phyloP scores from a whole-genome alignment of 2,888 invertebrate genomes.

The Idaea straminata region DNA sequence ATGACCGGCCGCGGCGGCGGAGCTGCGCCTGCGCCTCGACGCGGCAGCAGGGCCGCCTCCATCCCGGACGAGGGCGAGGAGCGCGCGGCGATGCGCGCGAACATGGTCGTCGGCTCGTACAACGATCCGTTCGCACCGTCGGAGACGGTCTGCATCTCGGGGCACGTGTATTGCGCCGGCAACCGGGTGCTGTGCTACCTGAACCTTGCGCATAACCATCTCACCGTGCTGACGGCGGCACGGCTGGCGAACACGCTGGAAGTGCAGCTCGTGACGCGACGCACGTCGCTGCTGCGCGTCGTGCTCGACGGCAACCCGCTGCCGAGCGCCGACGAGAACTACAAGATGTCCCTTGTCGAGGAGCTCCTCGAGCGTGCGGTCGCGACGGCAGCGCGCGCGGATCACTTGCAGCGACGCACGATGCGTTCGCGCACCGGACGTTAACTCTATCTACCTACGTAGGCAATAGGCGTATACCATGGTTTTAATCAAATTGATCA shows the following conservation, averaged over 20 bases:
- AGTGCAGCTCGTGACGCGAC: slow-evolving; percentile 21
- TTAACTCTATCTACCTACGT: too few relatives aligned
- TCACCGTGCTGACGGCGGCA: slow-evolving; percentile 23
- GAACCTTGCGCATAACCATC: slow-evolving; percentile 35
- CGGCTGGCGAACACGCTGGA: slow-evolving; percentile 26
- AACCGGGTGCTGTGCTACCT: slow-evolving; percentile 32
- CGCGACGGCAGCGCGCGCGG: too few relatives aligned
- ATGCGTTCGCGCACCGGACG: too few relatives aligned
- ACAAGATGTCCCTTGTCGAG: slow-evolving; percentile 10
- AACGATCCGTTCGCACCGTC: slow-evolving; percentile 29
- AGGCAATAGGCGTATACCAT: too few relatives aligned
- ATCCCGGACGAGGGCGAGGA: slow-evolving; percentile 6
- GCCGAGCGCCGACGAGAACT: slow-evolving; percentile 23
- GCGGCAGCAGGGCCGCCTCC: slow-evolving; percentile 4
- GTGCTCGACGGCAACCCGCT: slow-evolving; percentile 33
- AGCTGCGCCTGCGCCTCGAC: background rate
- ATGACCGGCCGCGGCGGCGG: too few relatives aligned
- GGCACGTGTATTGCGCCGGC: slow-evolving; percentile 26
- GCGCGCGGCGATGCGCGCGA: slow-evolving; percentile 17
- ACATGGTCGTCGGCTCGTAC: slow-evolving; percentile 20
- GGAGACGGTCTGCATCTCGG: slow-evolving; percentile 20
- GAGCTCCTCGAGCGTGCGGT: slow-evolving; percentile 22
- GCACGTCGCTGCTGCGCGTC: slow-evolving; percentile 27
- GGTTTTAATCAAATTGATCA: too few relatives aligned
- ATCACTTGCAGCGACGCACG: too few relatives aligned